These are phyloP conservation scores for Plecotus auritus DNA, from an alignment of 2,113 vertebrate genomes.

Conservation along the genomic window DNA sequence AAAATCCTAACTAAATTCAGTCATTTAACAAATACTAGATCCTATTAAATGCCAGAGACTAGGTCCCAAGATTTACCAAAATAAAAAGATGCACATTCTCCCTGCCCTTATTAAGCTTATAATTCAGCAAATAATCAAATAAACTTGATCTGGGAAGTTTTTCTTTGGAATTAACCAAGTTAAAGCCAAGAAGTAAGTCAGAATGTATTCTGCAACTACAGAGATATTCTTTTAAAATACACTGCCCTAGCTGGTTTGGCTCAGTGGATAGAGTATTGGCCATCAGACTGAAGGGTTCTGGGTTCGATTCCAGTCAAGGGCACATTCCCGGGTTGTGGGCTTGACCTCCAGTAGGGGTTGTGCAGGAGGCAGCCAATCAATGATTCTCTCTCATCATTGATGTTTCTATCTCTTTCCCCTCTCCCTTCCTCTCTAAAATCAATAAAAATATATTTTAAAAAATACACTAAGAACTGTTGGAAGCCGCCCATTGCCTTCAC, in stretches of 20 bases:
- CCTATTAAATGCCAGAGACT: neutral
- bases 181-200: neutral
- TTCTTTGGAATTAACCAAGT: neutral
- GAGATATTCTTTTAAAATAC: neutral
- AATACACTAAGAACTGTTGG: neutral
- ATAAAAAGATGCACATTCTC: neutral
- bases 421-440: neutral
- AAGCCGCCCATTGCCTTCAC: too few species aligned
- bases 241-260: neutral
- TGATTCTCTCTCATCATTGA: neutral
- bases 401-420: neutral
- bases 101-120: neutral
- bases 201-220: neutral
- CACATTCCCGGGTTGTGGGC: too few species aligned
- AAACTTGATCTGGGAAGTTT: neutral
- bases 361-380: too few species aligned
- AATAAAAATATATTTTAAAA: neutral
- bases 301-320: too few species aligned
- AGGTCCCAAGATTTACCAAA: neutral
- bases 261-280: neutral
- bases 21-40: neutral
- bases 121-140: conserved; percentile 1
- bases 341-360: too few species aligned
- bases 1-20: conserved; percentile 7
- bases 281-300: neutral